A percentile compares a stretch with the other conserved stretches of the same genome.
Conservation (phyloP, 2,113 vertebrate species). For the Pangasianodon hypophthalmus region DNA sequence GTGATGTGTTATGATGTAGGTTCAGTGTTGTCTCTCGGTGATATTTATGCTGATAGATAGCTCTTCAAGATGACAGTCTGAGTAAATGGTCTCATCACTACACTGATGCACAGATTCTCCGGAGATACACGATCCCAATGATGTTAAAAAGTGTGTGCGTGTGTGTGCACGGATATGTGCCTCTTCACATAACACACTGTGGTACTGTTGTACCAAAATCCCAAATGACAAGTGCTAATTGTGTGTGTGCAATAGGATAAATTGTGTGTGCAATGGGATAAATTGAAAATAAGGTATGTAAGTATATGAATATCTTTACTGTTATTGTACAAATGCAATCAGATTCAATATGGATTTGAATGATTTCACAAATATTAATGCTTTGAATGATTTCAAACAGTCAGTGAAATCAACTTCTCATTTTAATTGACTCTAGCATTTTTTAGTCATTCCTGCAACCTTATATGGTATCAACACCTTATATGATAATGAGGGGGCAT, state of each 20-base stretch:
- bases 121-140: conserved; percentile 7
- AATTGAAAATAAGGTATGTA: not conserved
- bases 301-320: not conserved
- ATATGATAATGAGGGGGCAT: not conserved
- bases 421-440: not conserved
- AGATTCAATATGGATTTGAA: not conserved
- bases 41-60: conserved; percentile 62
- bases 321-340: not conserved
- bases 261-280: not conserved
- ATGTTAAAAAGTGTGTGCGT: conserved; percentile 36
- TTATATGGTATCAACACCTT: not conserved
- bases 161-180: conserved; percentile 4
- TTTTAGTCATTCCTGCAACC: not conserved
- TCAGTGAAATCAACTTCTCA: not conserved
- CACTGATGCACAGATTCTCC: conserved; percentile 48
- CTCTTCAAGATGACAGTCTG: conserved; percentile 62
- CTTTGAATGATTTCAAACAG: not conserved
- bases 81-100: conserved; percentile 65
- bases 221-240: not conserved
- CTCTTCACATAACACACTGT: conserved; percentile 16
- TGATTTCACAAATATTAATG: not conserved
- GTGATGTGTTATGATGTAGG: not conserved
- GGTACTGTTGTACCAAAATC: not conserved
- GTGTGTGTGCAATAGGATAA: not conserved
- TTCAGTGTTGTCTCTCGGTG: conserved; percentile 38